Evolutionary conservation across 2,797 vertebrate species (phyloP).

Genomic region (Macroramphosus scolopax): DNA sequence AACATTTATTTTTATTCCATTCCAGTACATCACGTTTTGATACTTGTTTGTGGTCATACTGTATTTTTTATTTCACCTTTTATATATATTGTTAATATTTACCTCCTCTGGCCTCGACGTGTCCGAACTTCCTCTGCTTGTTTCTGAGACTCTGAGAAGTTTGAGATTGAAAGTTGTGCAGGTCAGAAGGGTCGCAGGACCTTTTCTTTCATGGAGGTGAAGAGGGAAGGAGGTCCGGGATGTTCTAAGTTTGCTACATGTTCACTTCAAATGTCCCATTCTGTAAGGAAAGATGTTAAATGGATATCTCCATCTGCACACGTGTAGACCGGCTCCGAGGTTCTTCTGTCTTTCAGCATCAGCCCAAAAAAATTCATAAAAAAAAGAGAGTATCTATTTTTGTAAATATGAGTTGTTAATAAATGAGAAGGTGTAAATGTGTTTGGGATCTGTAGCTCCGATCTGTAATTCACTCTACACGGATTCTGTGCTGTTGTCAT

Average conservation of each 20-base stretch:
- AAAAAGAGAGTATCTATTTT: constrained; percentile 56
- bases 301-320: too few relatives aligned
- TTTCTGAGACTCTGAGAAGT: too few relatives aligned
- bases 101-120: too few relatives aligned
- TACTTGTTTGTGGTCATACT: constrained; percentile 62
- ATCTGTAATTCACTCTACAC: constrained; percentile 31
- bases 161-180: too few relatives aligned
- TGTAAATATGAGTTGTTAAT: constrained; percentile 67
- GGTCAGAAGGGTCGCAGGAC: too few relatives aligned
- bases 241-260: too few relatives aligned
- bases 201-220: too few relatives aligned
- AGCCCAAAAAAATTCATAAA: constrained; percentile 48
- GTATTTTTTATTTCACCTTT: constrained; percentile 50
- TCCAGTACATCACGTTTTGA: constrained; percentile 70
- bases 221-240: too few relatives aligned
- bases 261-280: too few relatives aligned
- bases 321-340: constrained; percentile 5
- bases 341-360: constrained; percentile 41
- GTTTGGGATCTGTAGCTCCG: constrained; percentile 28
- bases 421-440: constrained; percentile 41
- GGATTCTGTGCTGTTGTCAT: constrained; percentile 26
- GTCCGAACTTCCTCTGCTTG: too few relatives aligned
- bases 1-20: constrained; percentile 70
- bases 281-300: too few relatives aligned
- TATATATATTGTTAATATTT: constrained; percentile 48